Base-by-base conservation (phyloP, 2,888 invertebrate genomes). In the Microctonus aethiopoides region DNA sequence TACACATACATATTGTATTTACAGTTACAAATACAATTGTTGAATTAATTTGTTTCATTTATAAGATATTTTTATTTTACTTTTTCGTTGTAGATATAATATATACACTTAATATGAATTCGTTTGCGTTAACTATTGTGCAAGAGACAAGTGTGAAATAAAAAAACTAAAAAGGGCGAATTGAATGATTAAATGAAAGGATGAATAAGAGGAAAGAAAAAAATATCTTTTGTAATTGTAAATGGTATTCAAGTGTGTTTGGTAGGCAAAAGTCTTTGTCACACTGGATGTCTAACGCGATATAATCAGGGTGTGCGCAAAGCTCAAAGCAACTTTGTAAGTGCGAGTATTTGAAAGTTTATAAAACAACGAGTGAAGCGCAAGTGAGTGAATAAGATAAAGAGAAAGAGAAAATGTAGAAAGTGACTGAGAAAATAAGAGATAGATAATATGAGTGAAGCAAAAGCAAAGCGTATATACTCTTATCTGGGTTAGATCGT, bases 401-500 rank as follows among this genome's bases (percentile, higher is more conserved):
- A 5, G 29, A 29, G 29, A 29, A 29, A 29, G 29, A 29, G 29
- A 29, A 7, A 29, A 29, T 29, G 29, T 3, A 29, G 29, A 29
- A 29, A n/a, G n/a, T n/a, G n/a, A n/a, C n/a, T n/a, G n/a, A n/a
- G n/a, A n/a, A n/a, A n/a, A n/a, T n/a, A n/a, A 29, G 7, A 29
- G 3, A 29, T 5, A 29, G 7, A 29, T 29, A 29, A 29, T 5
- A 29, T 5, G 7, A 29, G 7, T 29, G 16, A 46, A 41, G 20
- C 16, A 16, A 46, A 46, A 46, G 46, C 16, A 9, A 56, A 56
- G 56, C 26, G 56, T 13, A 26, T n/a, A 56, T 10, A 56, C 78
- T 77, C 75, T 81, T 78, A 79, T 82, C 82, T 80, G 77, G 75
- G 76, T 75, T 74, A 77, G 78, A 80, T 81, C 80, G 74, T 71